Percentiles rank a stretch among this genome's conserved stretches.
These are phyloP conservation scores for Lophius americanus DNA, from an alignment of 2,797 vertebrate species.

Conservation along the genomic window DNA sequence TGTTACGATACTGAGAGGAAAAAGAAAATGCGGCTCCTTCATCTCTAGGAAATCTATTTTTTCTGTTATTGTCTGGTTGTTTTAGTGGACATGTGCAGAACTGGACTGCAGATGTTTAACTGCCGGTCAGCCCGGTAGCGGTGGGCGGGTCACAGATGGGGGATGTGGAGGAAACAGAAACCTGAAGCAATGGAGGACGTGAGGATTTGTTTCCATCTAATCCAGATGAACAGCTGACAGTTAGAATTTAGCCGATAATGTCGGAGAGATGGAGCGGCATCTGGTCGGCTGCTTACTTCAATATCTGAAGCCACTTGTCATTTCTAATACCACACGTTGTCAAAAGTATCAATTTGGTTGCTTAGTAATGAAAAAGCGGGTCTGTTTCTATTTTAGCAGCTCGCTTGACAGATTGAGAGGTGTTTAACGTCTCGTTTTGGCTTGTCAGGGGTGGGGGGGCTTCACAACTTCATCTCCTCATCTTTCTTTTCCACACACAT, in stretches of 20 bases:
- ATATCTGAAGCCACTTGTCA: constrained; percentile 80
- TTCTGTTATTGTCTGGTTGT: background rate
- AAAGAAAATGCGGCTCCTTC: background rate
- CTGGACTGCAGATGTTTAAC: background rate
- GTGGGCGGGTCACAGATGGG: constrained; percentile 2
- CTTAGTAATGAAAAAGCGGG: constrained; percentile 68
- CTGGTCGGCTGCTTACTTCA: constrained; percentile 68
- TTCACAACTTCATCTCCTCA: constrained; percentile 78
- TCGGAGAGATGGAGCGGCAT: constrained; percentile 71
- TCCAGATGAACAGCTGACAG: constrained; percentile 78
- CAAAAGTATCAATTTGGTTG: constrained; percentile 79
- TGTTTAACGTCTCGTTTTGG: constrained; percentile 81
- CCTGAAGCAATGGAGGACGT: constrained; percentile 42
- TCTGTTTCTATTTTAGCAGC: constrained; percentile 78
- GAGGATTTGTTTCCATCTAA: constrained; percentile 66
- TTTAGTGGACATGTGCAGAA: background rate
- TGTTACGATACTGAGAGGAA: background rate
- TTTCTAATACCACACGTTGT: constrained; percentile 75
- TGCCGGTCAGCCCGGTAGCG: background rate
- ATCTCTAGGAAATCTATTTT: background rate
- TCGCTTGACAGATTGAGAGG: constrained; percentile 79
- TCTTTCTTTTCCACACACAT: constrained; percentile 55
- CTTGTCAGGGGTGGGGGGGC: constrained; percentile 62
- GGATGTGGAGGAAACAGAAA: constrained; percentile 44
- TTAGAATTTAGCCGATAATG: constrained; percentile 69